Evolutionary conservation across 35 echinoderm and acorn worm genomes (phyloP).

Genomic region (Heliocidaris tuberculata): DNA sequence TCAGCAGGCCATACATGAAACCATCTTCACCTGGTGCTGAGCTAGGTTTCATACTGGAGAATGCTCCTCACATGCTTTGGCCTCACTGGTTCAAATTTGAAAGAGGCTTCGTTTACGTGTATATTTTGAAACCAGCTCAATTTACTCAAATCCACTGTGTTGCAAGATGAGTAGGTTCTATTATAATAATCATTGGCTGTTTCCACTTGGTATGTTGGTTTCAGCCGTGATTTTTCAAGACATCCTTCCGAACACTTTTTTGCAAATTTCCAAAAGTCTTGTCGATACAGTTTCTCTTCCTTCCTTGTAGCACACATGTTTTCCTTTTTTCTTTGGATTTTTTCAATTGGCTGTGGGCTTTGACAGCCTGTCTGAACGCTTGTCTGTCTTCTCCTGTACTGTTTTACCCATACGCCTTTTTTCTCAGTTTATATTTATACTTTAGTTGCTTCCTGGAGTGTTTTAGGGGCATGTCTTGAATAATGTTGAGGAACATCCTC

Average conservation of each 20-base stretch:
- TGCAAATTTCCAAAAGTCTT: no score
- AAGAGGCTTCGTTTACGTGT: not conserved
- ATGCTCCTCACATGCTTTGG: conserved; percentile 46
- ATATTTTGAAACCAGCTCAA: conserved; percentile 42
- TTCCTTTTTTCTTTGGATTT: no score
- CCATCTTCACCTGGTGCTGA: conserved; percentile 46
- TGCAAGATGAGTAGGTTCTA: not conserved
- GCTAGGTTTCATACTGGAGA: not conserved
- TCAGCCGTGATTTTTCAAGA: no score
- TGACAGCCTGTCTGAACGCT: no score
- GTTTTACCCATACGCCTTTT: not conserved
- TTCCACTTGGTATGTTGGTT: no score
- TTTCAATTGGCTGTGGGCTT: no score
- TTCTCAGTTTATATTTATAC: not conserved
- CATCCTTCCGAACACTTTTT: no score
- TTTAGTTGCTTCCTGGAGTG: not conserved
- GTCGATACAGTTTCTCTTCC: no score
- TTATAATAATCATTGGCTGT: no score
- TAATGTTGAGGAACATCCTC: no score
- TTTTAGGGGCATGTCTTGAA: no score
- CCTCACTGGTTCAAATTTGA: conserved; percentile 49
- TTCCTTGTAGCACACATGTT: no score
- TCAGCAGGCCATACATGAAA: conserved; percentile 50
- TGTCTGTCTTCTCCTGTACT: conserved; percentile 21
- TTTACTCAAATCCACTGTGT: not conserved